Evolutionary conservation across 2,797 vertebrate genomes (phyloP).

Genomic region (Saxicola maurus): DNA sequence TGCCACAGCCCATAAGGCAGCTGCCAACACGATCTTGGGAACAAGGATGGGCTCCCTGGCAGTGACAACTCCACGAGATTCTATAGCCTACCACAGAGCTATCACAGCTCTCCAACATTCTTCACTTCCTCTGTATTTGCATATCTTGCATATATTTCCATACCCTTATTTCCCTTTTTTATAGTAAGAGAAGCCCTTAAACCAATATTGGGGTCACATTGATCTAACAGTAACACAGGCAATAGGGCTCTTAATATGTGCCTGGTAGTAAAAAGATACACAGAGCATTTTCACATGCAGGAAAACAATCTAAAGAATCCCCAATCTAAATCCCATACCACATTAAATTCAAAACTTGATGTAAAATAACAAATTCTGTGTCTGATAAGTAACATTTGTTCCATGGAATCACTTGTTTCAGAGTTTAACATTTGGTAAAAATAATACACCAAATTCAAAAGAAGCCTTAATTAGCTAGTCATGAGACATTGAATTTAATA

Average conservation of each 20-base stretch:
- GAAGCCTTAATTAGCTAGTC: not conserved
- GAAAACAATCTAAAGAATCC: not conserved
- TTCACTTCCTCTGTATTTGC: not conserved
- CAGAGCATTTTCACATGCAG: not conserved
- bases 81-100: not conserved
- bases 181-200: not conserved
- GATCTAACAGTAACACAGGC: not conserved
- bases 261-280: not conserved
- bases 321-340: not conserved
- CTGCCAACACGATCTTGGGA: not conserved
- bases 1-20: not conserved
- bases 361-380: not conserved
- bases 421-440: not conserved
- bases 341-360: not conserved
- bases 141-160: not conserved
- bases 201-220: not conserved
- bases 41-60: not conserved
- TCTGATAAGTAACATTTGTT: not conserved
- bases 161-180: not conserved
- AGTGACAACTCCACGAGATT: not conserved
- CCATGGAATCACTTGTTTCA: not conserved
- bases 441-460: not conserved
- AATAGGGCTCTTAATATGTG: rapidly evolving
- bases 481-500: not conserved
- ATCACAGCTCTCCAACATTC: not conserved